Percentiles rank a stretch among this genome's conserved stretches.
These are phyloP conservation scores for Petaurus breviceps DNA, from an alignment of 2,113 vertebrate species.

Conservation along the genomic window DNA sequence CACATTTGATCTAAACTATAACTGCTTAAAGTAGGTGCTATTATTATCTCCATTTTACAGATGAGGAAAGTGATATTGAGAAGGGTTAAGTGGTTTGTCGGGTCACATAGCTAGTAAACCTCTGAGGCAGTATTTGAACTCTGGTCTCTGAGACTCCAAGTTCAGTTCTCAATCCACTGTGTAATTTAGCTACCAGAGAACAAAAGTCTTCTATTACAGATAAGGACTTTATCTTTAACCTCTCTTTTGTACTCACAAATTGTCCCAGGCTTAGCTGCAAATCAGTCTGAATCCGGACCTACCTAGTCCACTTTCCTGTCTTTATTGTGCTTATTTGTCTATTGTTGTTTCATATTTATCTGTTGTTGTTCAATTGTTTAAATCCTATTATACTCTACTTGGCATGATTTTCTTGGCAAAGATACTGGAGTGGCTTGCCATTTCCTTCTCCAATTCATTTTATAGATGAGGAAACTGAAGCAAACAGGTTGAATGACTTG, in stretches of 20 bases:
- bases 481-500: no score
- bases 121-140: no score
- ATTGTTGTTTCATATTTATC: no score
- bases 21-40: neutral
- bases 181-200: fast-evolving
- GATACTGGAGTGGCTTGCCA: neutral
- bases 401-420: neutral
- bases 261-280: neutral
- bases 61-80: neutral
- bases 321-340: neutral
- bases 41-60: neutral
- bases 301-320: neutral
- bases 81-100: neutral
- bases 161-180: neutral
- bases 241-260: neutral
- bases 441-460: neutral
- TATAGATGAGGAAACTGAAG: neutral
- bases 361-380: neutral
- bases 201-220: neutral
- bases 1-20: neutral
- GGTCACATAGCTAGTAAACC: neutral
- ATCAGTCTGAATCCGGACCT: neutral
- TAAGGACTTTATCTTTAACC: neutral
- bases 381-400: neutral
- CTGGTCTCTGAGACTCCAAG: neutral